Conservation (phyloP, 2,888 invertebrate species). For the Lepidocyrtoides sp. region DNA sequence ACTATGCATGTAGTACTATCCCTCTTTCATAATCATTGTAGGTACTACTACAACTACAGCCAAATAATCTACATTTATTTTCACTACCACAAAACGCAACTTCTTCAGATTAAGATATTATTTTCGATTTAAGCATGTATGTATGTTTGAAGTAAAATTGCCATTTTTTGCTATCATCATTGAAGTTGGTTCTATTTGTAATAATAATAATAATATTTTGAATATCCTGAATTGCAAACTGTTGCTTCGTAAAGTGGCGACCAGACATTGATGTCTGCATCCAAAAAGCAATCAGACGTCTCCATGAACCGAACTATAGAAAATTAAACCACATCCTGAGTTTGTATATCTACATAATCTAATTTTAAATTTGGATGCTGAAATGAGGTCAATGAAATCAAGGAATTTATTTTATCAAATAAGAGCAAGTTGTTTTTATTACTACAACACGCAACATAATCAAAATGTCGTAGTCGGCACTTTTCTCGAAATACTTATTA, state of each 20-base stretch:
- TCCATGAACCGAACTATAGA: background rate
- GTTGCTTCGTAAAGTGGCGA: background rate
- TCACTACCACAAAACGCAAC: too few relatives aligned
- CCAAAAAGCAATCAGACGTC: background rate
- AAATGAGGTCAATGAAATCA: slow-evolving; percentile 45
- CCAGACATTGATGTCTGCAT: background rate
- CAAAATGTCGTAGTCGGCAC: background rate
- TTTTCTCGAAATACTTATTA: background rate
- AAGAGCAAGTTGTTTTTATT: slow-evolving; percentile 2
- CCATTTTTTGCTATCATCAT: too few relatives aligned
- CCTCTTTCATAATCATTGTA: background rate
- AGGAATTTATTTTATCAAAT: background rate
- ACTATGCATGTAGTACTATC: background rate
- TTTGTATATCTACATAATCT: background rate
- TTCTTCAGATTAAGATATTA: too few relatives aligned
- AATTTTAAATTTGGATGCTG: background rate
- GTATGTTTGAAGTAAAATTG: too few relatives aligned
- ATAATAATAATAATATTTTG: too few relatives aligned
- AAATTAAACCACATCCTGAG: background rate
- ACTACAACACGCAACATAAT: background rate
- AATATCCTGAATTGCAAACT: background rate
- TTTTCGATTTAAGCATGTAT: too few relatives aligned
- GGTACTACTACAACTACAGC: background rate
- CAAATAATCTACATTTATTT: too few relatives aligned
- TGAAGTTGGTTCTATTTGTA: too few relatives aligned